These are phyloP conservation scores for Diachasmimorpha longicaudata DNA, from an alignment of 1,140 invertebrate genomes.

Conservation along the genomic window DNA sequence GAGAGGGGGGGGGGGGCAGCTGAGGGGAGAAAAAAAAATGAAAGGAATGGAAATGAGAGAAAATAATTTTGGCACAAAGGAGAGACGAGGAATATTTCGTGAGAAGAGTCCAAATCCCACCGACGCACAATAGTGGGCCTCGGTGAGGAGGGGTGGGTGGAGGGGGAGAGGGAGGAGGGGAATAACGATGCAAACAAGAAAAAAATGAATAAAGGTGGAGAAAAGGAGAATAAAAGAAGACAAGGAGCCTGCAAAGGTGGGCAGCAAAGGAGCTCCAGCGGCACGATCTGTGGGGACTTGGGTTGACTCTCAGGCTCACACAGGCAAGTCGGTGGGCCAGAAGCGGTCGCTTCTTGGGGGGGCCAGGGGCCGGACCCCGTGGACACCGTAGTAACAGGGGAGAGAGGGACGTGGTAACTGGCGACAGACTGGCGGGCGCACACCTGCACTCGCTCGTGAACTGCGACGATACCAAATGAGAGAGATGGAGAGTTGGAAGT, in stretches of 20 bases:
- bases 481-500: conserved; percentile 3
- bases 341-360: conserved; percentile 32
- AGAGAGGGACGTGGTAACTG: conserved; percentile 36
- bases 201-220: conserved; percentile 6
- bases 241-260: background rate
- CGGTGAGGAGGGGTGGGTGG: background rate
- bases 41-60: background rate
- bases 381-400: background rate
- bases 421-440: conserved; percentile 62
- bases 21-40: background rate
- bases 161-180: background rate
- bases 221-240: background rate
- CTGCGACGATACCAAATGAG: conserved; percentile 27
- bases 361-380: background rate
- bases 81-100: conserved; percentile 12
- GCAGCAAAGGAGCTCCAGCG: background rate
- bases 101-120: conserved; percentile 20
- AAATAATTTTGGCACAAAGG: background rate
- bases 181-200: background rate
- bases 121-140: background rate
- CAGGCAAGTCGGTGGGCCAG: conserved; percentile 17
- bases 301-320: conserved; percentile 9
- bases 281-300: conserved; percentile 20
- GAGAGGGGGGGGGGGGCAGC: background rate
- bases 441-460: conserved; percentile 51